A percentile compares a stretch with the other conserved stretches of the same genome.
Conservation (phyloP, 2,888 invertebrate genomes). For the Drosophila falleni region DNA sequence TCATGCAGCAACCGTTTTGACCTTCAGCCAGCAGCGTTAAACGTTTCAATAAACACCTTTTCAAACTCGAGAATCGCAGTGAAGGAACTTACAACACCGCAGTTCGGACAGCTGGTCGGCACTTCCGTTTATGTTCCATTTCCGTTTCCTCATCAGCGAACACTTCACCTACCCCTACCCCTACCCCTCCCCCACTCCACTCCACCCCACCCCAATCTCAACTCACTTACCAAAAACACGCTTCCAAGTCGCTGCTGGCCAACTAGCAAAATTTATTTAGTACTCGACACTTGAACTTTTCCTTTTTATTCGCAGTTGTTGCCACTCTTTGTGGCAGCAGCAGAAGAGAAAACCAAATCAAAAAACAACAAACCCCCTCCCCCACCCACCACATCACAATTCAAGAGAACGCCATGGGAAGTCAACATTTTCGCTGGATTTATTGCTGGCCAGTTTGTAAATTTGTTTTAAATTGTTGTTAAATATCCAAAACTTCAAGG, state of each 20-base stretch:
- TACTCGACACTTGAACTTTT: constrained; percentile 52
- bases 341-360: constrained; percentile 8
- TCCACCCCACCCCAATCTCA: background rate
- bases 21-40: constrained; percentile 49
- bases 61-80: background rate
- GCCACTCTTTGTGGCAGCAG: constrained; percentile 16
- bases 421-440: constrained; percentile 8
- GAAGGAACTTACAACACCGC: constrained; percentile 13
- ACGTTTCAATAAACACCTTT: constrained; percentile 51
- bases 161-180: too few relatives aligned
- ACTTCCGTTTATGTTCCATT: constrained; percentile 72
- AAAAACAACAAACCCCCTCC: background rate
- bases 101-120: constrained; percentile 37
- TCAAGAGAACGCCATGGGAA: background rate
- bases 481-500: constrained; percentile 4
- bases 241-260: constrained; percentile 16
- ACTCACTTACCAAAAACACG: background rate
- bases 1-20: constrained; percentile 47
- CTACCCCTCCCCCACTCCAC: background rate
- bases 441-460: constrained; percentile 46
- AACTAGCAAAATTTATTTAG: constrained; percentile 66
- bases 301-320: constrained; percentile 23
- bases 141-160: constrained; percentile 68
- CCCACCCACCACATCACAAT: too few relatives aligned
- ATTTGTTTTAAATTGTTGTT: constrained; percentile 44